Base-by-base conservation (phyloP, 2,113 vertebrate genomes). In the Opisthocomus hoazin region DNA sequence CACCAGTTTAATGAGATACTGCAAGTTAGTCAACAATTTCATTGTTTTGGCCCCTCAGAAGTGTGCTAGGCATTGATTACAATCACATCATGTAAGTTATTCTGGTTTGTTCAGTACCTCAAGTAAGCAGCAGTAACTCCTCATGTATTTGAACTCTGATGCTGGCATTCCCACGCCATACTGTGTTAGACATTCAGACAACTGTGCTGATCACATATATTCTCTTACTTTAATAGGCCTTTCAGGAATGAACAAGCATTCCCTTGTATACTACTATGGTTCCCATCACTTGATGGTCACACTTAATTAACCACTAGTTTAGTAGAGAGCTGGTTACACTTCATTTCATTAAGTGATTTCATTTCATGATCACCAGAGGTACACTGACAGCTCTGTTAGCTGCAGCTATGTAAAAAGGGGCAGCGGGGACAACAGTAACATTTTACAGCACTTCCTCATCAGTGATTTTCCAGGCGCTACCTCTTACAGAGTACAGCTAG, bases 271-370 rank as follows among this genome's bases (percentile, higher is more conserved):
- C 87, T 88, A 9, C 74, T 75, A 41, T 60, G 70, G 53, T 89
- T 96, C 96, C 96, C 89, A 94, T 95, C 93, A 91, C 77, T 96
- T 93, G 91, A 94, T 96, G 95, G 95, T 96, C 93, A 96, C 96
- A 96, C 94, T 95, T 96, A 96, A 97, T 96, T 97, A 97, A 89
- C 81, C 81, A 73, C 89, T 73, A 57, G 94, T 89, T 94, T 73
- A 91, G 93, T 56, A 76, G 78, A 95, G 78, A 89, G 89, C 70
- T 93, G 77, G 96, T 95, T 96, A 93, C 95, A 97, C 93, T 97
- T 96, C 95, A 97, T 97, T 97, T 96, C 94, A 76, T 95, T 96
- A 96, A 97, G 90, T 94, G 93, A 95, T 96, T 96, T 96, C 94
- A 95, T 96, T 96, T 96, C 94, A 84, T 89, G 88, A 96, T 94